Evolutionary conservation across 1,140 invertebrate genomes (phyloP).

Genomic region (Neodiprion fabricii): DNA sequence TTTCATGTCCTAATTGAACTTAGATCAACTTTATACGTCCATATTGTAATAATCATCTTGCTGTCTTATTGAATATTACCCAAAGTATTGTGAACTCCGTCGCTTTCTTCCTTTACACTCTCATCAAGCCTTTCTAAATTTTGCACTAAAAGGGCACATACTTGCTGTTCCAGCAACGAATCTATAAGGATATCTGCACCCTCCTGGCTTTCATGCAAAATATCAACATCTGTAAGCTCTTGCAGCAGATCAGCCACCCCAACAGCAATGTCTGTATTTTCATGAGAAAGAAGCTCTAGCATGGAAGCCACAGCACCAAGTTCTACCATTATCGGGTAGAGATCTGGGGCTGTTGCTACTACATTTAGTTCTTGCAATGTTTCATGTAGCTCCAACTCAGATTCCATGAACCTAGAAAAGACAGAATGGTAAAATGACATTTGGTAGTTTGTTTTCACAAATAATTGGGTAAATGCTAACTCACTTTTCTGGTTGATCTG

Average conservation of each 20-base stretch:
- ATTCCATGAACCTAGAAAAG: slow-evolving; percentile 92
- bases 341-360: slow-evolving; percentile 93
- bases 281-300: slow-evolving; percentile 93
- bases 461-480: slow-evolving; percentile 17
- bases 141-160: slow-evolving; percentile 90
- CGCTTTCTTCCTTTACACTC: slow-evolving; percentile 90
- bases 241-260: slow-evolving; percentile 83
- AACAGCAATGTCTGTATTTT: slow-evolving; percentile 94
- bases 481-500: slow-evolving; percentile 93
- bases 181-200: slow-evolving; percentile 80
- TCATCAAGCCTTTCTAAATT: slow-evolving; percentile 96
- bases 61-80: slow-evolving; percentile 59
- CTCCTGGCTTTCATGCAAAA: slow-evolving; percentile 88
- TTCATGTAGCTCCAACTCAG: slow-evolving; percentile 94
- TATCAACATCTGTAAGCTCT: slow-evolving; percentile 96
- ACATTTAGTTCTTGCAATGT: slow-evolving; percentile 93
- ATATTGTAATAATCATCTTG: no score
- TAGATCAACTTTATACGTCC: no score
- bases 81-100: slow-evolving; percentile 96
- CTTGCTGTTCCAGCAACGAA: slow-evolving; percentile 85
- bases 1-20: no score
- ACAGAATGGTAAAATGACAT: slow-evolving; percentile 23
- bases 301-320: slow-evolving; percentile 87
- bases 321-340: slow-evolving; percentile 92
- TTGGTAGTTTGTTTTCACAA: no score